Base-by-base conservation (phyloP, 2,797 vertebrate species). In the Hybognathus amarus region DNA sequence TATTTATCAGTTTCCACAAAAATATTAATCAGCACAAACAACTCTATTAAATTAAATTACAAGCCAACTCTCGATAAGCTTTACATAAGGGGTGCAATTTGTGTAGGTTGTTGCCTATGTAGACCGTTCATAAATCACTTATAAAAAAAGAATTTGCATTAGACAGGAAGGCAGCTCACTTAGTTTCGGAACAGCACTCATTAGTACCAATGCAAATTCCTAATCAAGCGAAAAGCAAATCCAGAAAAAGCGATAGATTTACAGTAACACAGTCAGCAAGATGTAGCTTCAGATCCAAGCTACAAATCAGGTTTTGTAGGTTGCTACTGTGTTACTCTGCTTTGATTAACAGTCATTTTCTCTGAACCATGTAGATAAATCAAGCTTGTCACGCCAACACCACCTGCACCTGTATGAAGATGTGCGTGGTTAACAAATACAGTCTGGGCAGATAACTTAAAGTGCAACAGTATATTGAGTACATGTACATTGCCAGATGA, bases 301-400 rank as follows among this genome's bases (percentile, higher is more conserved):
- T 67, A 76, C 40, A 73, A 80, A 77, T 82, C 75, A 76, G 40
- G n/a, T 79, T 86, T 63, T 84, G 56, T 78, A 68, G 64, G 63
- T 69, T 33, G 20, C 40, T 61, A 24, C 50, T 63, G 3, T 47
- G 50, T 22, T 76, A 66, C 50, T 30, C 36, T 52, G 22, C 40
- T 45, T 77, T 86, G 70, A 83, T 83, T 50, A 87, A 79, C 33
- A 40, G 17, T 42, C 70, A 40, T 38, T 52, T 3, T 42, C 67
- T 76, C 79, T 13, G 67, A 86, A 80, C 68, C 77, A 71, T 27
- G 54, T 47, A 66, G 52, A 83, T 78, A 89, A 88, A 83, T 83
- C 79, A 88, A 73, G 56, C 40, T 40, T n/a, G 56, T 76, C 81
- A 80, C 45, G 42, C 69, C 59, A 52, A 63, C 86, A 66, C 71